These are phyloP conservation scores for Congeria kusceri DNA, from an alignment of 2,888 invertebrate genomes.

Conservation along the genomic window DNA sequence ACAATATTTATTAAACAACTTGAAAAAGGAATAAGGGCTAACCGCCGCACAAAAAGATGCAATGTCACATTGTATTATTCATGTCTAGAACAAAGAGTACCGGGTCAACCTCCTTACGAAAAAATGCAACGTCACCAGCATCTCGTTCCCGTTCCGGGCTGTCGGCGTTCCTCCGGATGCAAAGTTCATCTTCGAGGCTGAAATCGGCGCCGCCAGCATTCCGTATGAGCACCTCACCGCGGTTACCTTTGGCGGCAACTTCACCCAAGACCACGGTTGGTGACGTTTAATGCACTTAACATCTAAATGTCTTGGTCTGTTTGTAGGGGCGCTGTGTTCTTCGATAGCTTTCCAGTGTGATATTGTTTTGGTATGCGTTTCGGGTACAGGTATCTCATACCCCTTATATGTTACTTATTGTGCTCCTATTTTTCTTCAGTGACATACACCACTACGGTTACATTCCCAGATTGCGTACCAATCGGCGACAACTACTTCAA, in stretches of 20 bases:
- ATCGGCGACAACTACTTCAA: constrained; percentile 44
- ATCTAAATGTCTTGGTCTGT: too few species aligned
- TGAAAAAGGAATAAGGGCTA: neutral
- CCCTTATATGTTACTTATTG: too few species aligned
- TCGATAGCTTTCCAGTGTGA: too few species aligned
- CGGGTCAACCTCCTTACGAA: constrained; percentile 58
- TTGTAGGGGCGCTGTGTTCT: too few species aligned
- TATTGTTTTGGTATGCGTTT: too few species aligned
- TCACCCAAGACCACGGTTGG: constrained; percentile 30
- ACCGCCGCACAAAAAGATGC: neutral
- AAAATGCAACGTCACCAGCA: constrained; percentile 54
- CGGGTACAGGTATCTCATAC: too few species aligned
- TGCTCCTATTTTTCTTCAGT: constrained; percentile 45
- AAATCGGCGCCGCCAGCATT: constrained; percentile 45
- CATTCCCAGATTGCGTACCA: constrained; percentile 52
- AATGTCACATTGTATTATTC: too few species aligned
- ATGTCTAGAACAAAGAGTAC: constrained; percentile 60
- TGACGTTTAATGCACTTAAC: too few species aligned
- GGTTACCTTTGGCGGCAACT: constrained; percentile 45
- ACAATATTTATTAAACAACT: neutral
- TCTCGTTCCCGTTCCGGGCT: constrained; percentile 42
- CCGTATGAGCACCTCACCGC: constrained; percentile 54
- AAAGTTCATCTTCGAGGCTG: constrained; percentile 53
- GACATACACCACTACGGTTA: constrained; percentile 44
- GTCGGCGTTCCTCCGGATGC: constrained; percentile 57